Conservation (phyloP, 2,888 invertebrate species). For the Cylloceria caligata region DNA sequence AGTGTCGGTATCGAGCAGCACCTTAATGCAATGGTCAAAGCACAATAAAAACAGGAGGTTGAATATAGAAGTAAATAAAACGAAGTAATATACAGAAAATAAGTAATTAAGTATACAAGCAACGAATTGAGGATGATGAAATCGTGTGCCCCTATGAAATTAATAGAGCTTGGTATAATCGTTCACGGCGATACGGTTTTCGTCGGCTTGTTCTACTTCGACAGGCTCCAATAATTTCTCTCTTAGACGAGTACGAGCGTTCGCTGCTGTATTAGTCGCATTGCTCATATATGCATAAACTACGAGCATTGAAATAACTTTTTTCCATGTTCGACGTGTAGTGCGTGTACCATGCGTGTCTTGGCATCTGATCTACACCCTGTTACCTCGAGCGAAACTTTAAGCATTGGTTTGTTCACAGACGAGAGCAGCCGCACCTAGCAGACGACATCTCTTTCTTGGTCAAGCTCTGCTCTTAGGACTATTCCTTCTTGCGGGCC, state of each 20-base stretch:
- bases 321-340: constrained; percentile 15
- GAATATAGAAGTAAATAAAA: not conserved
- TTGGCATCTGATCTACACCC: not conserved
- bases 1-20: too few relatives aligned
- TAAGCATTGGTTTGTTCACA: constrained; percentile 63
- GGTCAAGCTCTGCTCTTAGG: constrained; percentile 95
- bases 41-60: not conserved
- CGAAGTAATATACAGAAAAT: not conserved
- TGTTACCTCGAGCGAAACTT: not conserved
- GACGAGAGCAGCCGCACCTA: constrained; percentile 93
- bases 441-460: constrained; percentile 93
- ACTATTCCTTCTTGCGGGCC: constrained; percentile 92
- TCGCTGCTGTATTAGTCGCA: not conserved
- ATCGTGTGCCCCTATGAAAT: constrained; percentile 69
- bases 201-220: constrained; percentile 71
- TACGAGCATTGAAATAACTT: not conserved
- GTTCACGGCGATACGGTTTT: constrained; percentile 60
- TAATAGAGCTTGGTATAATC: constrained; percentile 77
- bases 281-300: too few relatives aligned
- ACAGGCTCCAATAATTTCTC: constrained; percentile 79
- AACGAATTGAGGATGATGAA: constrained; percentile 57
- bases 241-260: constrained; percentile 39
- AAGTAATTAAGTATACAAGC: not conserved
- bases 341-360: too few relatives aligned
- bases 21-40: too few relatives aligned